Evolutionary conservation across 2,113 vertebrate species (phyloP).

Genomic region (Myrmecophaga tridactyla): DNA sequence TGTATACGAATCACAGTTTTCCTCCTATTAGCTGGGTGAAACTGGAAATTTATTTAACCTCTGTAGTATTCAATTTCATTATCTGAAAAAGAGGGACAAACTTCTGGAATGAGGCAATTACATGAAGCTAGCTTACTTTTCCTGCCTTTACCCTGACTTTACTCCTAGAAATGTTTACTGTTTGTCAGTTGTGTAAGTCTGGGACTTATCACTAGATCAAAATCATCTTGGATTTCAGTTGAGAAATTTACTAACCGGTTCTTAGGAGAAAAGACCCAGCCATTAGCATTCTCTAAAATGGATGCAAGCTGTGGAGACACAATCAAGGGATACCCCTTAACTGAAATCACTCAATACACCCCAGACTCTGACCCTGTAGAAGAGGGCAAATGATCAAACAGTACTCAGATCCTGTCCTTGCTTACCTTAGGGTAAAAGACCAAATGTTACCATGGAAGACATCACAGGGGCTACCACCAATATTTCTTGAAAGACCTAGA

Average conservation of each 20-base stretch:
- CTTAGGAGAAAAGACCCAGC: background rate
- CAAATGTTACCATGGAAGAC: background rate
- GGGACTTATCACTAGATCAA: background rate
- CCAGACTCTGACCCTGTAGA: background rate
- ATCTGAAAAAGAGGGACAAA: background rate
- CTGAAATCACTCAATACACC: background rate
- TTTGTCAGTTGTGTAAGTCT: background rate
- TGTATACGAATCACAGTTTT: background rate
- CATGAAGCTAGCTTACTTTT: background rate
- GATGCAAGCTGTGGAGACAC: background rate
- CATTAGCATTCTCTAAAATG: background rate
- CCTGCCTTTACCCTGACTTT: background rate
- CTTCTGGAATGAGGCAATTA: background rate
- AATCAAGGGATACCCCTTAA: background rate
- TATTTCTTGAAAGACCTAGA: background rate
- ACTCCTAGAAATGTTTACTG: background rate
- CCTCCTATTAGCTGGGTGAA: background rate
- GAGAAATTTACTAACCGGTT: background rate
- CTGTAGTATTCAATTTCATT: background rate
- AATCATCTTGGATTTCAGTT: background rate
- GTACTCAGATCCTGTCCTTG: background rate
- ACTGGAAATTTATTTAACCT: background rate
- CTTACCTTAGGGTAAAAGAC: background rate
- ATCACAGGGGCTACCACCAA: background rate
- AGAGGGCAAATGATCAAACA: background rate